Percentiles rank a stretch among this genome's conserved stretches.
phyloP scores from a whole-genome alignment of 2,797 vertebrate species.

The Microctenopoma stevenorrisi region DNA sequence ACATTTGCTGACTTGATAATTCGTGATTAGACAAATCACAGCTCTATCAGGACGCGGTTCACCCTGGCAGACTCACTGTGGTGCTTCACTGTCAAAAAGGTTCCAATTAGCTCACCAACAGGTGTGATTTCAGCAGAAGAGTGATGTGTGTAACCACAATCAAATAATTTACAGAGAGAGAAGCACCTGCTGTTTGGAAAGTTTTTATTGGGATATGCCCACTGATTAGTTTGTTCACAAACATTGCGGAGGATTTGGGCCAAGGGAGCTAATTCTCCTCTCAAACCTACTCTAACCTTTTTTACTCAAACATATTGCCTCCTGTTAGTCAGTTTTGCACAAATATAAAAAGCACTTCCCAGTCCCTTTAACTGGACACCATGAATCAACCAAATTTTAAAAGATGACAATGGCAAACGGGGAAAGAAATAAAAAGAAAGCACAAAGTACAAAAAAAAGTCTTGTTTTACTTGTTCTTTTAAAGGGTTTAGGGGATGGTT shows the following conservation, averaged over 20 bases:
- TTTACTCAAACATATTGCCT: constrained; percentile 41
- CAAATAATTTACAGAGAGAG: constrained; percentile 58
- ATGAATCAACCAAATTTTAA: constrained; percentile 87
- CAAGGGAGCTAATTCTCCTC: constrained; percentile 54
- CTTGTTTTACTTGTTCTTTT: constrained; percentile 67
- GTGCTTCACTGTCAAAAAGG: constrained; percentile 53
- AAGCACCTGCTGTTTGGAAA: constrained; percentile 64
- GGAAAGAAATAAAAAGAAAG: constrained; percentile 39
- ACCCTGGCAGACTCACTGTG: constrained; percentile 40
- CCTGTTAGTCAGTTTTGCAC: constrained; percentile 30
- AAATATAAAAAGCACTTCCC: constrained; percentile 40
- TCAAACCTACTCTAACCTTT: constrained; percentile 49
- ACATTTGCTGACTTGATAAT: constrained; percentile 35
- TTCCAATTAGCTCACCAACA: constrained; percentile 70
- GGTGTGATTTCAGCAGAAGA: constrained; percentile 8
- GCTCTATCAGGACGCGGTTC: constrained; percentile 37
- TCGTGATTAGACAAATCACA: constrained; percentile 24
- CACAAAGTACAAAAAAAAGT: constrained; percentile 31
- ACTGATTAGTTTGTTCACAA: constrained; percentile 71
- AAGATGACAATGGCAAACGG: constrained; percentile 84
- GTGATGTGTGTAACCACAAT: constrained; percentile 57
- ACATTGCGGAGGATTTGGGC: constrained; percentile 64
- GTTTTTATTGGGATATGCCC: constrained; percentile 60
- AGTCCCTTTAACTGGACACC: constrained; percentile 97
- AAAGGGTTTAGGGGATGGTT: constrained; percentile 76